Base-by-base conservation (phyloP, 92 coral and sea anemone species). In the Palythoa caribaeorum region DNA sequence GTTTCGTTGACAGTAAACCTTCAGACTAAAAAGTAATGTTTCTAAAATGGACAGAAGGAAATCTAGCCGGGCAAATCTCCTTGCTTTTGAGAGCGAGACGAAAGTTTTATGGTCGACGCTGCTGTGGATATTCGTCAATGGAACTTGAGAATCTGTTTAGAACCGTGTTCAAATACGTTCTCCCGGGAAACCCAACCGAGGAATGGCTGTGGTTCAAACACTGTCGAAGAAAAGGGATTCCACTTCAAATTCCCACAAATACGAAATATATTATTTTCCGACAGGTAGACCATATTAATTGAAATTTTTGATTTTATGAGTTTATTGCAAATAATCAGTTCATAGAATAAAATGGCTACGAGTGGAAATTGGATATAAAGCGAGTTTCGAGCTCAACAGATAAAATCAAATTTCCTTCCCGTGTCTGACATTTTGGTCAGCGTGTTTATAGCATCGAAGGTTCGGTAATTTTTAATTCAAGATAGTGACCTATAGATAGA, bases 131-230 rank as follows among this genome's bases (percentile, higher is more conserved):
- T 63, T 44, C 76, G 50, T 39, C 86, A 20, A 6, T 66, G n/a
- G 76, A 81, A 39, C 76, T 81, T 11, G 86, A 81, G 28, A 68
- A 44, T 14, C 62, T 81, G 9, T 81, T 81, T 81, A 53, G 86
- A 63, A 81, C 86, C 48, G 88, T 90, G 21, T 90, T 95, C 21
- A 76, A 88, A 86, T 93, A 92, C 85, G 92, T 95, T 85, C 94
- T 93, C 77, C 98, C 98, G 28, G 93, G 98, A 3, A 95, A 95
- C 73, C 98, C 98, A 0, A 83, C 90, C 8, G 94, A 95, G 20
- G 98, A 95, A 20, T 95, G 98, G 98, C 87, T 95, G 10, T 95
- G 98, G 98, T 91, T 91, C 47, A 95, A 95, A 71, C 95, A 93
- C 85, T 93, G 96, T 83, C 94, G 96, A 80, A 90, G 98, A 77